Evolutionary conservation across 2,797 vertebrate genomes (phyloP).

Genomic region (Diceros bicornis): DNA sequence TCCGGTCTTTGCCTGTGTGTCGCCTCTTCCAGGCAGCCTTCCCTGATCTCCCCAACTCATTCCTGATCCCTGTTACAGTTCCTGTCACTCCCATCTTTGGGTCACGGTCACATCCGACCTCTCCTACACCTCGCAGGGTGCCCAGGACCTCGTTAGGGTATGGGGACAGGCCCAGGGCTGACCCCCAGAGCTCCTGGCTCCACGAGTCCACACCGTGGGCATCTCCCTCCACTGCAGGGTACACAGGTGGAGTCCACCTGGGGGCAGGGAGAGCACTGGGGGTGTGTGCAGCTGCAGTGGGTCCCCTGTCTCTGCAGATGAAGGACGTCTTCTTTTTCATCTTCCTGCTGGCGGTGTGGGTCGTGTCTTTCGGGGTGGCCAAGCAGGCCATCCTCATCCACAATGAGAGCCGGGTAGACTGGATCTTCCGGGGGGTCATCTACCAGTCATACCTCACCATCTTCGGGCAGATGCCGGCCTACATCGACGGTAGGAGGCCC

Average conservation of each 20-base stretch:
- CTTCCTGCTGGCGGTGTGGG: conserved; percentile 98
- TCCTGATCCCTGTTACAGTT: too few species aligned
- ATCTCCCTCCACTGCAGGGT: fast-evolving
- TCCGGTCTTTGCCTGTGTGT: fast-evolving
- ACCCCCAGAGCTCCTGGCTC: neutral
- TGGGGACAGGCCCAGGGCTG: neutral
- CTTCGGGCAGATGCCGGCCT: conserved; percentile 95
- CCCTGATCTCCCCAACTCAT: neutral
- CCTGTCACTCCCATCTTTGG: neutral
- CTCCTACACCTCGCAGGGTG: neutral
- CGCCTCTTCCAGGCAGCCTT: neutral
- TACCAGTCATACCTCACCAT: conserved; percentile 98
- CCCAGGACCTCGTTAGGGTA: neutral
- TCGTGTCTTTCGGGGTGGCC: conserved; percentile 97
- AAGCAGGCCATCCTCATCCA: conserved; percentile 97
- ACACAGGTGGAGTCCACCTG: fast-evolving
- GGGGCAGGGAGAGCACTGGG: fast-evolving
- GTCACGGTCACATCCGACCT: neutral
- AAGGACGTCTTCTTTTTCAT: conserved; percentile 99
- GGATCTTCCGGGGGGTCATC: conserved; percentile 95
- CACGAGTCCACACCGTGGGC: fast-evolving
- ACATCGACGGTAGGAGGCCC: conserved; percentile 92
- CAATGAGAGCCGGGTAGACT: conserved; percentile 95
- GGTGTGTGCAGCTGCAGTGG: fast-evolving
- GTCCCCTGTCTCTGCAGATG: conserved; percentile 91